These are phyloP conservation scores for Mesodorylaimus sp. DNA, from an alignment of 2,888 invertebrate genomes.

Conservation along the genomic window DNA sequence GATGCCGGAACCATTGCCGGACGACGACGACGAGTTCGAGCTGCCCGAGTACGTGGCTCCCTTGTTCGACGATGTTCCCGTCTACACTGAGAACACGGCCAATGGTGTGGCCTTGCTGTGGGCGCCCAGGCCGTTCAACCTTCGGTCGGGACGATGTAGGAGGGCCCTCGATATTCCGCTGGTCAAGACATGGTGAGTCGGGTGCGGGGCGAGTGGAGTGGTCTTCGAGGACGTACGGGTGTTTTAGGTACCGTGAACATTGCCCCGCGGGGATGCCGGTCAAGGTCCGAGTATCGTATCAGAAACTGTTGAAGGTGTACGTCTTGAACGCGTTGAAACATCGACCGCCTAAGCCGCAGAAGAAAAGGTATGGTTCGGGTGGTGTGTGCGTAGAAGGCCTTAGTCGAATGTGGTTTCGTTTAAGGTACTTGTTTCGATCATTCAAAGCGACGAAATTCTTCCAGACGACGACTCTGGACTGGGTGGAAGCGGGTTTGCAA, in stretches of 20 bases:
- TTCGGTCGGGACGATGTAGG: slow-evolving; percentile 76
- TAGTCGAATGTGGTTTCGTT: slow-evolving; percentile 7
- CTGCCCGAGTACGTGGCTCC: slow-evolving; percentile 75
- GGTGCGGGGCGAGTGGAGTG: background rate
- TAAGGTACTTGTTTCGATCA: slow-evolving; percentile 81
- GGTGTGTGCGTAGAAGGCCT: background rate
- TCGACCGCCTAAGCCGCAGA: slow-evolving; percentile 90
- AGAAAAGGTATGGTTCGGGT: slow-evolving; percentile 51
- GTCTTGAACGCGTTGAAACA: slow-evolving; percentile 94
- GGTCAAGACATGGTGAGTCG: slow-evolving; percentile 77
- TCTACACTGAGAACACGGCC: slow-evolving; percentile 95
- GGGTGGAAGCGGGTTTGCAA: slow-evolving; percentile 97
- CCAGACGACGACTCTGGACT: slow-evolving; percentile 95
- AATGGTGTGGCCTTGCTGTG: slow-evolving; percentile 89
- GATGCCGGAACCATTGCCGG: slow-evolving; percentile 62
- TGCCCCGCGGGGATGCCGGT: slow-evolving; percentile 51
- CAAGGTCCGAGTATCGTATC: slow-evolving; percentile 96
- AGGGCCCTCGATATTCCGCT: slow-evolving; percentile 90
- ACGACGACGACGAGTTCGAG: slow-evolving; percentile 72
- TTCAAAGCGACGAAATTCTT: slow-evolving; percentile 99
- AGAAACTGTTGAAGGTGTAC: slow-evolving; percentile 91
- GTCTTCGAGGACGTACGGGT: background rate
- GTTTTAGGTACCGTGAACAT: slow-evolving; percentile 32
- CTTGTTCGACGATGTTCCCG: slow-evolving; percentile 54
- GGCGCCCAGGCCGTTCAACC: slow-evolving; percentile 94